Evolutionary conservation across 2,797 vertebrate species (phyloP).

Genomic region (Squalus acanthias): DNA sequence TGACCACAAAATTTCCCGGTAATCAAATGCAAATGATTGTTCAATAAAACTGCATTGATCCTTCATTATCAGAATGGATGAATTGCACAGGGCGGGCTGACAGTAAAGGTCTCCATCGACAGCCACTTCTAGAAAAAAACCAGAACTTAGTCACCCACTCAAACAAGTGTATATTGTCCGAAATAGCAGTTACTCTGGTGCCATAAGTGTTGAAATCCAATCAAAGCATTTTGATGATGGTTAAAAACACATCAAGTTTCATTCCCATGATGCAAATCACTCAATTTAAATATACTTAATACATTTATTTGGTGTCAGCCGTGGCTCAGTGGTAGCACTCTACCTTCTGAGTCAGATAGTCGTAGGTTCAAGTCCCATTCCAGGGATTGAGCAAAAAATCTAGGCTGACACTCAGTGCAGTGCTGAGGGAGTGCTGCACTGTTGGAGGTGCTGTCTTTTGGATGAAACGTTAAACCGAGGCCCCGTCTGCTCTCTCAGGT

Average conservation of each 20-base stretch:
- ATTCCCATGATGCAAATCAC: not conserved
- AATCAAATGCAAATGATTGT: not conserved
- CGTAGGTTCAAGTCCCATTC: not conserved
- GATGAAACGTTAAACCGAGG: not conserved
- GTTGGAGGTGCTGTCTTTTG: not conserved
- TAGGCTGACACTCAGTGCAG: not conserved
- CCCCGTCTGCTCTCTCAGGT: not conserved
- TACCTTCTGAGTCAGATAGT: not conserved
- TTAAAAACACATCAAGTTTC: not conserved
- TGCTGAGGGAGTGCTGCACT: not conserved
- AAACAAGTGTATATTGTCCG: not conserved
- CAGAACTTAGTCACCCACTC: not conserved
- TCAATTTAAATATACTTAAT: not conserved
- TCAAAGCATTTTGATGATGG: not conserved
- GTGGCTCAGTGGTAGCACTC: not conserved
- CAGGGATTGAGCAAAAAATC: not conserved
- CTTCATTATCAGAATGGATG: not conserved
- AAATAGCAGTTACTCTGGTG: not conserved
- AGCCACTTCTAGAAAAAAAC: not conserved
- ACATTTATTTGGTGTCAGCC: not conserved
- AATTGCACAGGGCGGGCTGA: not conserved
- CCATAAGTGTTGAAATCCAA: not conserved
- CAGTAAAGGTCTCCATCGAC: not conserved
- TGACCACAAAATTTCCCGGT: not conserved
- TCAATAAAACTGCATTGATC: slow-evolving; percentile 2